Evolutionary conservation across 2,888 invertebrate genomes (phyloP).

Genomic region (Apotomis capreana): DNA sequence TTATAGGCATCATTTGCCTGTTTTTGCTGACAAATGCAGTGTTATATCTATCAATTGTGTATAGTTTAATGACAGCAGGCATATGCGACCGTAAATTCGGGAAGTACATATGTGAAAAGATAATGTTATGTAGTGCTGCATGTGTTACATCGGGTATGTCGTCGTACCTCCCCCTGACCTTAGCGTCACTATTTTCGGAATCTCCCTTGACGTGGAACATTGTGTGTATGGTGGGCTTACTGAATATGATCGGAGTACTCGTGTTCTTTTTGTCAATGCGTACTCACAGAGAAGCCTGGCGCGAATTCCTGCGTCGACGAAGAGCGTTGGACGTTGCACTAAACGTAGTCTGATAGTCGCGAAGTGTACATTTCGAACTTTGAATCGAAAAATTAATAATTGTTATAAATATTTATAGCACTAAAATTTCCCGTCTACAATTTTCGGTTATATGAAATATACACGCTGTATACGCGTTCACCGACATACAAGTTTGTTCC

Average conservation of each 20-base stretch:
- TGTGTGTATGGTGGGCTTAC: conserved; percentile 16
- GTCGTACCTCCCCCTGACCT: conserved; percentile 26
- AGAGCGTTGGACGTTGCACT: no score
- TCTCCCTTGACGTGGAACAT: conserved; percentile 1
- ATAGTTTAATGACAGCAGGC: conserved; percentile 22
- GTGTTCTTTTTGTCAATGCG: conserved; percentile 33
- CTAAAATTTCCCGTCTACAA: no score
- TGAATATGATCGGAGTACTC: conserved; percentile 19
- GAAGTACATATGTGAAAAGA: conserved; percentile 29
- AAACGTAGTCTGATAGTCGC: no score
- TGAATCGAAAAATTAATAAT: no score
- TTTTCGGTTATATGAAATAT: no score
- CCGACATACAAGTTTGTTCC: no score
- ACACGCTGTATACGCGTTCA: no score
- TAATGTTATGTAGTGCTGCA: conserved; percentile 22
- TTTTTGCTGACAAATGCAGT: conserved; percentile 3
- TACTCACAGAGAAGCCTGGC: conserved; percentile 16
- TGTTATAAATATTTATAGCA: no score
- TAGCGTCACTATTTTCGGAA: background rate
- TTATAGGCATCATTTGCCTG: no score
- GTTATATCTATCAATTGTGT: conserved; percentile 28
- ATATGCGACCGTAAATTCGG: conserved; percentile 7
- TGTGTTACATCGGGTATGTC: conserved; percentile 30
- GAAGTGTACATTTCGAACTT: no score
- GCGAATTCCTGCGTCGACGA: conserved; percentile 29